Evolutionary conservation across 1,140 invertebrate species (phyloP), one percentile per base, ranked within the genome.

Genomic region (Leptoteleia sp.): DNA sequence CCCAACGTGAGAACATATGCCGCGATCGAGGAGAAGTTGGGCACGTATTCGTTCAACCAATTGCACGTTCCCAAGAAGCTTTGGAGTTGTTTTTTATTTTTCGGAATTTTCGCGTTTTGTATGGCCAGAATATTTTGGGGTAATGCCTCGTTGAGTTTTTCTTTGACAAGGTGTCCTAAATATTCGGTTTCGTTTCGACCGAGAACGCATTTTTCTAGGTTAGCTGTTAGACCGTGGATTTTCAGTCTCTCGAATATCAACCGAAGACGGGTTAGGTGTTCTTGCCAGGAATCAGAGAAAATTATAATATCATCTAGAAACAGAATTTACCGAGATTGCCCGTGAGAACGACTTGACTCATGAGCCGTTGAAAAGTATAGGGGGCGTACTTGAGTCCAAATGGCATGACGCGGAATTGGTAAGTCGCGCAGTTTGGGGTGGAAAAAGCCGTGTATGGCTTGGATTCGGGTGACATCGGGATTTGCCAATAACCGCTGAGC

Each of bases 1-100:
- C 11, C 73, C 79, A 80, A 15, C 67, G 47, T 0, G 67, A 70
- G 2, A 76, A 76, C 27, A 29, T 29, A 29, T 29, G n/a, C 27
- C 3, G 50, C 50, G 1, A 54, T 15, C 0, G 65, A 50, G 0
- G 65, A 4, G 4, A 22, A 42, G 5, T 42, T 2, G 68, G 8
- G 15, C 1, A 55, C 37, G 8, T 42, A 55, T 27, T 55, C 52
- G 7, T 37, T 48, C 6, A 75, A 47, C 65, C 78, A 82, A 8
- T 59, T 64, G 11, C 78, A 70, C 0, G 61, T 15, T 11, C 71
- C 78, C 1, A 82, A n/a, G 25, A 80, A 80, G 2, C 65, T 55
- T 61, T 62, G 57, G 3, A 62, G 3, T 7, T 62, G 59, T 38
- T 40, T 62, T 11, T 50, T 29, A 1, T 29, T 29, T 29, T 29